These are phyloP conservation scores for Enteromius trimaculatus DNA, from an alignment of 2,797 vertebrate genomes.

Conservation along the genomic window DNA sequence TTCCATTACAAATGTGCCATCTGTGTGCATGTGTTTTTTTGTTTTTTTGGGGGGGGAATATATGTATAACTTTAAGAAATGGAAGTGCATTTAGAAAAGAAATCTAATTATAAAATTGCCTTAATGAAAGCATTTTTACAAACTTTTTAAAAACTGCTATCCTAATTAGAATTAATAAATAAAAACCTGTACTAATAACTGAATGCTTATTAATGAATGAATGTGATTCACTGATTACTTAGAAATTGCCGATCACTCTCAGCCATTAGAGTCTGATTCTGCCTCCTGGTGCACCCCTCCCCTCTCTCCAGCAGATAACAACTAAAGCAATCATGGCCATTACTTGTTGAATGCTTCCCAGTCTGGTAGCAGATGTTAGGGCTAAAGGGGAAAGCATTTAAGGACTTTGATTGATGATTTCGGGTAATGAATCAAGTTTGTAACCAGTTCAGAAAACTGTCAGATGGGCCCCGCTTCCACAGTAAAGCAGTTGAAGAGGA, in stretches of 20 bases:
- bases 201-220: neutral
- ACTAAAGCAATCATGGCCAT: slow-evolving; percentile 78
- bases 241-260: neutral
- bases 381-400: slow-evolving; percentile 88
- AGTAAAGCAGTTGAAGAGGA: slow-evolving; percentile 73
- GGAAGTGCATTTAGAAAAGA: neutral
- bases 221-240: neutral
- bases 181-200: neutral
- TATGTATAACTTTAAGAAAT: neutral
- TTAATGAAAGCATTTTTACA: neutral
- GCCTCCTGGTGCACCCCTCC: slow-evolving; percentile 46
- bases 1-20: neutral
- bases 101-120: neutral
- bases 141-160: neutral
- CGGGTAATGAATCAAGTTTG: slow-evolving; percentile 80
- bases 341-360: slow-evolving; percentile 76
- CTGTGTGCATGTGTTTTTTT: too few species aligned
- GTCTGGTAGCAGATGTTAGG: slow-evolving; percentile 86
- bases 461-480: slow-evolving; percentile 73
- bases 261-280: slow-evolving; percentile 21
- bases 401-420: slow-evolving; percentile 84
- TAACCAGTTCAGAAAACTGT: slow-evolving; percentile 79
- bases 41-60: too few species aligned
- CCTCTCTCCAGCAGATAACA: slow-evolving; percentile 65
- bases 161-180: neutral